phyloP scores from a whole-genome alignment of 2,797 vertebrate species.

The Rousettus madagascariensis region DNA sequence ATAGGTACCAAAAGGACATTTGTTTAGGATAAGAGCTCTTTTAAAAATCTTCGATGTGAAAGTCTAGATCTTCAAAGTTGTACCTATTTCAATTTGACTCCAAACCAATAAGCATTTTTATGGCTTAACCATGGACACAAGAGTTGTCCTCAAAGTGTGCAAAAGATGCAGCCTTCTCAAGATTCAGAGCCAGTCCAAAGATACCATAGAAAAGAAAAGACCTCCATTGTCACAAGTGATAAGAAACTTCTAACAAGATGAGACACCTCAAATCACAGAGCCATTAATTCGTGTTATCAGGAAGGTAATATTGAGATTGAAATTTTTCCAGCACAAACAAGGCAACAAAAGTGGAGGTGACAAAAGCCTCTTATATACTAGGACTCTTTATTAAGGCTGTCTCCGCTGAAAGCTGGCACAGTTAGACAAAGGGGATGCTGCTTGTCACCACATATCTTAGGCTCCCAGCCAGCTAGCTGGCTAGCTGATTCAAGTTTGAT shows the following conservation, averaged over 20 bases:
- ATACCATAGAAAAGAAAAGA: background rate
- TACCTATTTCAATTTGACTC: background rate
- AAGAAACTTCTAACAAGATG: background rate
- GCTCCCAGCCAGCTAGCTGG: background rate
- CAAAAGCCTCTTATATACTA: background rate
- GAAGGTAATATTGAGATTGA: background rate
- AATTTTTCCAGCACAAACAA: background rate
- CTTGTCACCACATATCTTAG: background rate
- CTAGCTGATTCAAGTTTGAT: background rate
- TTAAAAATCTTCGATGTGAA: background rate
- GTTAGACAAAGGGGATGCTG: background rate
- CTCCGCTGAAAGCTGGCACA: background rate
- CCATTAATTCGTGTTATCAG: background rate
- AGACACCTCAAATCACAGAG: background rate
- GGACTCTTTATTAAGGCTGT: background rate
- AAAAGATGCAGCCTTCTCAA: background rate
- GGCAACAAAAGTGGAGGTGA: background rate
- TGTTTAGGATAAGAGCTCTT: background rate
- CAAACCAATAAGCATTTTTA: background rate
- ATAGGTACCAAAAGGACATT: background rate
- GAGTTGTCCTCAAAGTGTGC: background rate
- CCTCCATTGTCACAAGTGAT: background rate
- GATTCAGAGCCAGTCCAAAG: background rate
- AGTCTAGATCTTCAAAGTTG: background rate
- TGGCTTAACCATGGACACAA: background rate